phyloP scores from a whole-genome alignment of 2,113 vertebrate species.

The Malurus cyaneus region DNA sequence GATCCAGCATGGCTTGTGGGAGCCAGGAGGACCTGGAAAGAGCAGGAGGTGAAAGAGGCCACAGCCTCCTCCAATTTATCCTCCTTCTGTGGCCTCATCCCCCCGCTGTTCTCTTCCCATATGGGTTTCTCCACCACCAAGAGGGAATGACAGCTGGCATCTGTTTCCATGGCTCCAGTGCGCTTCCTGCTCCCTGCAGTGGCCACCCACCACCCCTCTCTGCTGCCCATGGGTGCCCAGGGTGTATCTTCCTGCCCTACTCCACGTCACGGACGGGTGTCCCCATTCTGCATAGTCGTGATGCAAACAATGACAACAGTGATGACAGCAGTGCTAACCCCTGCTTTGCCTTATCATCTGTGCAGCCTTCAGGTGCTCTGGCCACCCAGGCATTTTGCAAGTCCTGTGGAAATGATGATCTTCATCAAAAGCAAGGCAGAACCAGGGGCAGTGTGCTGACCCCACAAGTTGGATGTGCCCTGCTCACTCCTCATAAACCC shows the following conservation, averaged over 20 bases:
- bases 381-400: background rate
- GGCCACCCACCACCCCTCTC: background rate
- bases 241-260: background rate
- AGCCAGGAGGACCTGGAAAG: background rate
- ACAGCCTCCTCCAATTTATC: background rate
- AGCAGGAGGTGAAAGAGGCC: background rate
- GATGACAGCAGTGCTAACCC: background rate
- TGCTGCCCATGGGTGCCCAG: background rate
- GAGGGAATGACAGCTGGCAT: constrained; percentile 25
- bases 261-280: background rate
- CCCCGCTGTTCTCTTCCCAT: constrained; percentile 27
- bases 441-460: background rate
- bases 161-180: background rate
- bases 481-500: background rate
- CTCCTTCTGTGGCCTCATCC: constrained; percentile 24
- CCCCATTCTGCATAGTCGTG: background rate
- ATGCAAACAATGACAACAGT: background rate
- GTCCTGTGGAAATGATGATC: background rate
- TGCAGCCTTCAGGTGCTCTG: background rate
- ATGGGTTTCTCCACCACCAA: background rate
- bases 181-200: background rate
- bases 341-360: background rate
- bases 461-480: background rate
- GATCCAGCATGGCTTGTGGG: background rate
- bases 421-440: background rate